Evolutionary conservation across 2,113 vertebrate genomes (phyloP).

Genomic region (Narcine bancroftii): DNA sequence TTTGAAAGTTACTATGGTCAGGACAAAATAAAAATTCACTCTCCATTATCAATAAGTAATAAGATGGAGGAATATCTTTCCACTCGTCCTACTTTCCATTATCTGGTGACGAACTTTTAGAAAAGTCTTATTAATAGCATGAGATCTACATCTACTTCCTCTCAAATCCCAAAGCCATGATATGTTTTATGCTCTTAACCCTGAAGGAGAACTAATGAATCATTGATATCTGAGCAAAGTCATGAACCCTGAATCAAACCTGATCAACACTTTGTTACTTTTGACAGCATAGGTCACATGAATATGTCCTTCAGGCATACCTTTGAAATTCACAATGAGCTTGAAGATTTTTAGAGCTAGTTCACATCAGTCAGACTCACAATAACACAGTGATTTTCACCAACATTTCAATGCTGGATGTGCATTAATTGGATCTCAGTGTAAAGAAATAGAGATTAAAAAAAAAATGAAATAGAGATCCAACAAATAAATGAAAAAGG

Average conservation of each 20-base stretch:
- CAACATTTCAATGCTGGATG: background rate
- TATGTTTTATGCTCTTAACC: background rate
- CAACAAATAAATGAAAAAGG: background rate
- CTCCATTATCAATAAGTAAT: background rate
- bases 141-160: background rate
- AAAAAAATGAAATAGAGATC: too few relatives aligned
- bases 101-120: background rate
- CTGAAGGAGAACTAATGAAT: background rate
- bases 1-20: background rate
- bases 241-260: background rate
- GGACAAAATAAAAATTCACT: background rate
- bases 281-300: conserved; percentile 5
- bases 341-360: background rate
- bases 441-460: too few relatives aligned
- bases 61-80: background rate
- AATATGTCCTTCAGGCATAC: background rate
- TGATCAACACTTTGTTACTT: background rate
- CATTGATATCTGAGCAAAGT: background rate
- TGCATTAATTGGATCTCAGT: background rate
- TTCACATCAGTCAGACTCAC: background rate
- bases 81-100: background rate
- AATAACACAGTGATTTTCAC: background rate
- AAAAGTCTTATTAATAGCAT: too few relatives aligned
- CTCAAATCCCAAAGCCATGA: background rate
- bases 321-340: conserved; percentile 13